phyloP scores from a whole-genome alignment of 2,888 invertebrate species.

The Xanthia icteritia region DNA sequence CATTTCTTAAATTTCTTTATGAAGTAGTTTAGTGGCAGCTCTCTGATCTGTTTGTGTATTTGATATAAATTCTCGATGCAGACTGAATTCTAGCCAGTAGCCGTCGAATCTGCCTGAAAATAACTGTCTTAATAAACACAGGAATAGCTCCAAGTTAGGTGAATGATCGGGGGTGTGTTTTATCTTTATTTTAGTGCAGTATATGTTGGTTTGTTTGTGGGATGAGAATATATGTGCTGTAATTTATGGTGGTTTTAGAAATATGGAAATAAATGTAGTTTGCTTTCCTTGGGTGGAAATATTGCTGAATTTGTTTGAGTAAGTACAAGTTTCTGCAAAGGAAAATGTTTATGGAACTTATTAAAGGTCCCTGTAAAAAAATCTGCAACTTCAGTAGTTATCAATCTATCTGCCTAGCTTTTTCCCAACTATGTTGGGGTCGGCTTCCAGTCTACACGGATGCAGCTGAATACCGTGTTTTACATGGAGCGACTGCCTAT shows the following conservation, averaged over 20 bases:
- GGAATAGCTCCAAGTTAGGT: conserved; percentile 53
- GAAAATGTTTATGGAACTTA: neutral
- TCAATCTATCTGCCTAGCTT: no score
- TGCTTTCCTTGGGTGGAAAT: neutral
- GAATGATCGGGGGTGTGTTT: conserved; percentile 42
- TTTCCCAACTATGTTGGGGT: no score
- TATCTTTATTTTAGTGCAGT: conserved; percentile 35
- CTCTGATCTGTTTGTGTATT: no score
- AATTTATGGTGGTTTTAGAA: conserved; percentile 7
- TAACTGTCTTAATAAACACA: conserved; percentile 49
- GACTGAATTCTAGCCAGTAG: conserved; percentile 35
- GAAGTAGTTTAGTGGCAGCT: no score
- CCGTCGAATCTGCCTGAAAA: conserved; percentile 48
- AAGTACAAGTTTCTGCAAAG: neutral
- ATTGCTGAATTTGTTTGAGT: neutral
- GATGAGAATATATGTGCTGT: neutral
- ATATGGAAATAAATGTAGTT: neutral
- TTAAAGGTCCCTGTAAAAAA: neutral
- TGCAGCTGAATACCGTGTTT: no score
- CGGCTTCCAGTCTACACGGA: no score
- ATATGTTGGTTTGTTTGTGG: conserved; percentile 29
- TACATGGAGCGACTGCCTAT: no score
- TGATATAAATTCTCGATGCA: conserved; percentile 18
- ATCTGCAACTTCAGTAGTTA: no score
- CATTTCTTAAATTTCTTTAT: no score